phyloP scores from a whole-genome alignment of 1,140 invertebrate species.

The Acromyrmex echinatior region DNA sequence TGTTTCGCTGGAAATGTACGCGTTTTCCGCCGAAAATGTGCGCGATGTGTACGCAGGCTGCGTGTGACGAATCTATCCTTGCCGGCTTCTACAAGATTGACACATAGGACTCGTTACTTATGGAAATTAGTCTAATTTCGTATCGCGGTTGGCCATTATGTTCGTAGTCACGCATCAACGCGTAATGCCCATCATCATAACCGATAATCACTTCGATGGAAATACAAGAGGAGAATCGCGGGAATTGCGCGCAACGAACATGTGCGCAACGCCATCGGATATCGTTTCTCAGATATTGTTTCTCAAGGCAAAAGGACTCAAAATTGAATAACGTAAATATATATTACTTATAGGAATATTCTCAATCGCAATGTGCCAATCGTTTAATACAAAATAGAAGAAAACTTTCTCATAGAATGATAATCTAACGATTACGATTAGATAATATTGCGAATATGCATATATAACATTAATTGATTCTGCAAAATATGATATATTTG shows the following conservation, averaged over 20 bases:
- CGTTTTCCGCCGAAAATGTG: conserved; percentile 69
- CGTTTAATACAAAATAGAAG: neutral
- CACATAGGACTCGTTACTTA: conserved; percentile 63
- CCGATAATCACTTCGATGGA: conserved; percentile 69
- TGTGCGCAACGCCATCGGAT: conserved; percentile 11
- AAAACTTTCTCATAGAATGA: neutral
- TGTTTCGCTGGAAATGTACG: conserved; percentile 67
- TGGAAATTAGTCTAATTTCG: conserved; percentile 71
- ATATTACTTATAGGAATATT: neutral
- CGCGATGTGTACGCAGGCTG: neutral
- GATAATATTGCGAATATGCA: neutral
- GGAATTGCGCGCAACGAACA: conserved; percentile 56
- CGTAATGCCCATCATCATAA: conserved; percentile 58
- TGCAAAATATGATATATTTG: neutral
- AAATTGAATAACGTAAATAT: conserved; percentile 19
- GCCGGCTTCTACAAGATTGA: conserved; percentile 47
- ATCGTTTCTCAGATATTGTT: conserved; percentile 47
- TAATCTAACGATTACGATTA: conserved; percentile 8
- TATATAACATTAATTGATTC: neutral
- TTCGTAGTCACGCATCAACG: conserved; percentile 57
- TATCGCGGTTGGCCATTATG: conserved; percentile 48
- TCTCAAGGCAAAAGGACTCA: conserved; percentile 25
- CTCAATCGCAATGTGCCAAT: neutral
- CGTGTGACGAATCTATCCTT: conserved; percentile 65
- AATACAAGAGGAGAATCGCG: conserved; percentile 60